Evolutionary conservation across 2,113 vertebrate genomes (phyloP), one percentile per base, ranked within the genome.

Genomic region (Planiliza haematocheilus): DNA sequence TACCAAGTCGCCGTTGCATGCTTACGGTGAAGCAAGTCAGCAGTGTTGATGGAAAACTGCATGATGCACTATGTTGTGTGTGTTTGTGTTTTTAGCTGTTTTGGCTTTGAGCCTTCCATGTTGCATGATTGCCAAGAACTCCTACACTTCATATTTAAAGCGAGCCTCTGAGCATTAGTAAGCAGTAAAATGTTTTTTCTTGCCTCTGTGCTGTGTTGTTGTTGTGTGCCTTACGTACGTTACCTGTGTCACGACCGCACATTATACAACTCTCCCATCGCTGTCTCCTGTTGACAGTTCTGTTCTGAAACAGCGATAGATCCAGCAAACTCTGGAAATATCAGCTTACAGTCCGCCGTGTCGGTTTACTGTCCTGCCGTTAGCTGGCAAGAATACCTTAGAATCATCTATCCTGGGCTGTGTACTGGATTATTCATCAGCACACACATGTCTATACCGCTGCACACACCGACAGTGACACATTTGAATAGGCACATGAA

Each of bases 341-440:
- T 84, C 83, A 34, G 37, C 10, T 89, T 50, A 67, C 81, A 20
- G 50, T 43, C 8, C 57, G 38, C n/a, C 4, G 65, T 74, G 58
- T 86, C 81, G 3, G 52, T 37, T 83, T 81, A 74, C 82, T 53
- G 50, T 41, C 57, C 63, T 50, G 55, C 39, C 51, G 52, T 67
- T 56, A 67, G 63, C 59, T 62, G 49, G 34, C 76, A 74, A 10
- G 11, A 30, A 51, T 42, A 48, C 59, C 42, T 51, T 20, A 75
- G 6, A 63, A 14, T 20, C 36, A 43, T 46, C 65, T 16, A 2
- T 37, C 21, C 20, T 10, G 16, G 43, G 43, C 36, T 37, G n/a
- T 13, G 14, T 63, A 6, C 39, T 85, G 60, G 58, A 64, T 81
- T 79, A 61, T 81, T 83, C 62, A 64, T 69, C 20, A 24, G 20